Evolutionary conservation across 2,888 invertebrate species (phyloP).

Genomic region (Dione juno): DNA sequence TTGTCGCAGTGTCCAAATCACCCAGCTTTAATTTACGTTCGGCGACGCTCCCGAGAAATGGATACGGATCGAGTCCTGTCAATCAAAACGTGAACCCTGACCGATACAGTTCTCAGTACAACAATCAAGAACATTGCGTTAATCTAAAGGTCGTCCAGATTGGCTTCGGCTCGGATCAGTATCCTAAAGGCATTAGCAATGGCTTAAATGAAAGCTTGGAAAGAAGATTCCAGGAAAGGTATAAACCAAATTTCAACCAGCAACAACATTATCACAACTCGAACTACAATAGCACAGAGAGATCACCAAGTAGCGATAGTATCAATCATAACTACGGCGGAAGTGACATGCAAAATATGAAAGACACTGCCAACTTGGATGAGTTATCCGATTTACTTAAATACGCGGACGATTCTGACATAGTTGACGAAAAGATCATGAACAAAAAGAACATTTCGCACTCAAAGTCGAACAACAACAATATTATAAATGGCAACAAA

Average conservation of each 20-base stretch:
- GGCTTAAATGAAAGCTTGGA: conserved; percentile 75
- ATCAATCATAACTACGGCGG: conserved; percentile 77
- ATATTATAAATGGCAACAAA: conserved; percentile 75
- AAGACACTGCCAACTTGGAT: conserved; percentile 86
- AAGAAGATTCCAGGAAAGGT: conserved; percentile 79
- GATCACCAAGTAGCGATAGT: conserved; percentile 76
- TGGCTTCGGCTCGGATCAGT: conserved; percentile 84
- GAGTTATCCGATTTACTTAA: conserved; percentile 88
- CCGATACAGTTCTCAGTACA: conserved; percentile 80
- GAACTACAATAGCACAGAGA: conserved; percentile 71
- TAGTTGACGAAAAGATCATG: conserved; percentile 78
- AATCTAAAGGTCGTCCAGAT: conserved; percentile 85
- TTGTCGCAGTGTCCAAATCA: conserved; percentile 71
- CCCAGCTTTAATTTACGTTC: conserved; percentile 83
- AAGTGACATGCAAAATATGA: conserved; percentile 74
- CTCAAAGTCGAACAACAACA: conserved; percentile 70
- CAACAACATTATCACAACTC: conserved; percentile 73
- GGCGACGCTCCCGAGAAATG: conserved; percentile 89
- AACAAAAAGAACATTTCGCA: conserved; percentile 77
- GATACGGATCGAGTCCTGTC: conserved; percentile 75
- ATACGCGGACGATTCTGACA: conserved; percentile 89
- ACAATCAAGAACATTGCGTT: conserved; percentile 80
- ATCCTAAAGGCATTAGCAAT: conserved; percentile 81
- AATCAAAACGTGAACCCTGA: conserved; percentile 76
- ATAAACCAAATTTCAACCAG: conserved; percentile 74